Evolutionary conservation across 2,797 vertebrate genomes (phyloP).

Genomic region (Sarcophilus harrisii): DNA sequence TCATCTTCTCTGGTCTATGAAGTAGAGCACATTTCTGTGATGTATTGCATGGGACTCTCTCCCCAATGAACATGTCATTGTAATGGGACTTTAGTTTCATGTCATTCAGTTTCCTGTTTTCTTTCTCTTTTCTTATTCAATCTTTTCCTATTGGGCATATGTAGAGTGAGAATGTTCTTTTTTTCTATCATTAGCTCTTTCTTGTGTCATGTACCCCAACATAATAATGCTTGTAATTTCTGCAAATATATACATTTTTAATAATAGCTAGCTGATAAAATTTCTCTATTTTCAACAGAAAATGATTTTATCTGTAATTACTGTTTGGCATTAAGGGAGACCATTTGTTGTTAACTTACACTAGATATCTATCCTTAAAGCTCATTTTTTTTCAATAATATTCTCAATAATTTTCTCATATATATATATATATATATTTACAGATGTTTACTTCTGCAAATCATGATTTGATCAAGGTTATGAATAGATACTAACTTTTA

Average conservation of each 20-base stretch:
- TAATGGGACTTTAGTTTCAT: not conserved
- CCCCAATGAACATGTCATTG: not conserved
- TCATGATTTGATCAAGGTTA: not conserved
- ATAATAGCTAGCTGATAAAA: slow-evolving; percentile 15
- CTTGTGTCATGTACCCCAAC: not conserved
- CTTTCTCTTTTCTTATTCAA: not conserved
- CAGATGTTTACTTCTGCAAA: not conserved
- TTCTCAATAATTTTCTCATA: not conserved
- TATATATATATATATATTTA: not conserved
- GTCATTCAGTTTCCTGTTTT: not conserved
- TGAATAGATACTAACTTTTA: not conserved
- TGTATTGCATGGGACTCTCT: not conserved
- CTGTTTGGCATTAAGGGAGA: not conserved
- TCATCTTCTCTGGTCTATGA: not conserved
- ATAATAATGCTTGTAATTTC: slow-evolving; percentile 10
- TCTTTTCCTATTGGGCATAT: not conserved
- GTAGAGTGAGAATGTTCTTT: not conserved
- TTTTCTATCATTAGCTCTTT: not conserved
- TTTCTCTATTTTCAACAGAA: not conserved
- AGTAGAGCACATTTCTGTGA: not conserved
- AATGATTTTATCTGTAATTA: not conserved
- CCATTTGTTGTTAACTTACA: not conserved
- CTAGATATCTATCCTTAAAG: not conserved
- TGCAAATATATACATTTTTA: not conserved
- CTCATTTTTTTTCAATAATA: slow-evolving; percentile 20